Conservation (phyloP, 2,113 vertebrate genomes). For the Triplophysa siluroides region DNA sequence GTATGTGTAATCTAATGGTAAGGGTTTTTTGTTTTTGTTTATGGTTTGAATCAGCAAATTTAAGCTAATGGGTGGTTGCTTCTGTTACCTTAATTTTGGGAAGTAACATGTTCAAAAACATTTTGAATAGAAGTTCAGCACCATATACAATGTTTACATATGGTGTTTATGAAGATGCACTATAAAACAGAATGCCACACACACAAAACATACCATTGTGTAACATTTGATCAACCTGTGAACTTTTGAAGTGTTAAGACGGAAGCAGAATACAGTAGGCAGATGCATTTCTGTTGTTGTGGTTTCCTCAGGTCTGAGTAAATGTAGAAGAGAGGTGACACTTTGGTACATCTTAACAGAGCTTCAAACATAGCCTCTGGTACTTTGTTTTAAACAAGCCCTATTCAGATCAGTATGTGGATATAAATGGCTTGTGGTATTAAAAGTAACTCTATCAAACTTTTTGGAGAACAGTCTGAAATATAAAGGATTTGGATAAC, state of each 20-base stretch:
- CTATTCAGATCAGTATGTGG: background rate
- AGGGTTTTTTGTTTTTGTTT: background rate
- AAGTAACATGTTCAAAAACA: background rate
- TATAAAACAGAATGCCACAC: background rate
- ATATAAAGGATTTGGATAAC: background rate
- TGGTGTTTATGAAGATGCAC: background rate
- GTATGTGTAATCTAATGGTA: background rate
- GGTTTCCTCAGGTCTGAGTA: slow-evolving; percentile 16
- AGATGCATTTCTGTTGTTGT: background rate
- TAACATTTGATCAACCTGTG: background rate
- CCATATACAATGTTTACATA: background rate
- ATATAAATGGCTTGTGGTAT: background rate
- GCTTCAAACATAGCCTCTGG: background rate
- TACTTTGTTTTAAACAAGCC: background rate
- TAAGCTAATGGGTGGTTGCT: background rate
- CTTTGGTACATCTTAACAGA: background rate
- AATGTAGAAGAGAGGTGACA: background rate
- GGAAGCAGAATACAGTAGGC: background rate
- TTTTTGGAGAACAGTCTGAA: background rate
- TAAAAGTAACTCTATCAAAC: background rate
- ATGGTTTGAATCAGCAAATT: background rate
- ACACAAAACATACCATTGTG: background rate
- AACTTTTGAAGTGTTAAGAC: background rate
- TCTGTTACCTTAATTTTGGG: background rate
- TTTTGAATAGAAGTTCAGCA: background rate